Percentiles rank a stretch among this genome's conserved stretches.
Evolutionary conservation across 2,113 vertebrate species (phyloP).

Genomic region (Aegotheles bennettii): DNA sequence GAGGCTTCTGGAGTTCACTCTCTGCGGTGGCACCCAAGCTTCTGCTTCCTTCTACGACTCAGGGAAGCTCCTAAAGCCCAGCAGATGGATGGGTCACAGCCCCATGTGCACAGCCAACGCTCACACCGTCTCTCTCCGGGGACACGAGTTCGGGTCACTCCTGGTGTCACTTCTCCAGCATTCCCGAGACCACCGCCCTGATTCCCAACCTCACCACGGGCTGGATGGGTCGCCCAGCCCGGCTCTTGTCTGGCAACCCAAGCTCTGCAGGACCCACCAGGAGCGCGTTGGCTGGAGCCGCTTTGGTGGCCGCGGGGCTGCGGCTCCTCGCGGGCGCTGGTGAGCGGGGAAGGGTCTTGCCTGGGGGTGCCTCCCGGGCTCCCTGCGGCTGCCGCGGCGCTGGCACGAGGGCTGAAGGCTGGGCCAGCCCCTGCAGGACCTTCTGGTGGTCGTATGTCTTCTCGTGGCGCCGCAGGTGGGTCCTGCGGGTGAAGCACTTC

Average conservation of each 20-base stretch:
- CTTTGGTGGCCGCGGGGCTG: not conserved
- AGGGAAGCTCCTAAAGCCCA: not conserved
- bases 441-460: slow-evolving; percentile 64
- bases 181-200: rapidly evolving
- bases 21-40: not conserved
- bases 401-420: not conserved
- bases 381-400: not conserved
- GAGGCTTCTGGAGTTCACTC: not conserved
- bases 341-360: rapidly evolving
- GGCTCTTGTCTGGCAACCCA: rapidly evolving
- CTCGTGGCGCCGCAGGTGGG: slow-evolving; percentile 67
- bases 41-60: not conserved
- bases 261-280: rapidly evolving
- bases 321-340: rapidly evolving
- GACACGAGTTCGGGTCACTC: rapidly evolving
- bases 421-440: not conserved
- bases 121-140: not conserved
- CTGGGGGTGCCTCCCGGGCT: not conserved
- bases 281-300: rapidly evolving
- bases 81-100: not conserved
- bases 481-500: slow-evolving; percentile 66
- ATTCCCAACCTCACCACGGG: not conserved
- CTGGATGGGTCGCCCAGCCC: not conserved
- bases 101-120: not conserved
- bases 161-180: not conserved